Base-by-base conservation (phyloP, 1,140 invertebrate species). In the Ostrea denselamellosa region DNA sequence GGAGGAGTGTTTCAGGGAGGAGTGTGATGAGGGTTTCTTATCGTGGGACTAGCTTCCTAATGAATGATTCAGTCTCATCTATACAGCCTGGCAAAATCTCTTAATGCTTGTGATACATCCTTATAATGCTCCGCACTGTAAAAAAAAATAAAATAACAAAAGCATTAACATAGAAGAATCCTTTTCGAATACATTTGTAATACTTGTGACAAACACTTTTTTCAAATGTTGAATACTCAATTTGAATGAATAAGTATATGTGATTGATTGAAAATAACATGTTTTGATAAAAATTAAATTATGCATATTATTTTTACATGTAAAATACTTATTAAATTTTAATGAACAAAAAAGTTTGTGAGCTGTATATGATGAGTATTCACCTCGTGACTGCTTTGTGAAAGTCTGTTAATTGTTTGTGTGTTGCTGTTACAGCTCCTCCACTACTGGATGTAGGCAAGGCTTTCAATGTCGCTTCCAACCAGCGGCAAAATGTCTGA, bases 391-490 rank as follows among this genome's bases (percentile, higher is more conserved):
- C 95, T 85, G 96, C 95, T 89, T 96, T 96, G 94, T 98, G 98
- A 94, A 99, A 98, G 92, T 98, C 97, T 92, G 96, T 96, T 86
- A 98, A 95, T 94, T 99, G 98, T 89, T 97, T 96, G 14, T 97
- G 96, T 10, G 98, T 98, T 54, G 97, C 97, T 0, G 97, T 97
- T 51, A 97, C 96, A 88, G 96, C 96, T 44, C 97, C 97, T 34
- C 96, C 96, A 83, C 97, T 96, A 91, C 96, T 97, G 93, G 97
- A 96, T 68, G 96, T 96, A 9, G 97, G 97, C 93, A 98, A 96
- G 34, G 96, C 95, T 87, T 97, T 96, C 54, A 98, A 95, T 10
- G 97, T 97, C 90, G 96, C 95, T 90, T 96, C 96, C 85, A 98
- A 92, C 97, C 97, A 98, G 56, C 91, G 89, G 89, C 92, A 94